Evolutionary conservation across 1,140 invertebrate genomes (phyloP).

Genomic region (Trichoplusia ni): DNA sequence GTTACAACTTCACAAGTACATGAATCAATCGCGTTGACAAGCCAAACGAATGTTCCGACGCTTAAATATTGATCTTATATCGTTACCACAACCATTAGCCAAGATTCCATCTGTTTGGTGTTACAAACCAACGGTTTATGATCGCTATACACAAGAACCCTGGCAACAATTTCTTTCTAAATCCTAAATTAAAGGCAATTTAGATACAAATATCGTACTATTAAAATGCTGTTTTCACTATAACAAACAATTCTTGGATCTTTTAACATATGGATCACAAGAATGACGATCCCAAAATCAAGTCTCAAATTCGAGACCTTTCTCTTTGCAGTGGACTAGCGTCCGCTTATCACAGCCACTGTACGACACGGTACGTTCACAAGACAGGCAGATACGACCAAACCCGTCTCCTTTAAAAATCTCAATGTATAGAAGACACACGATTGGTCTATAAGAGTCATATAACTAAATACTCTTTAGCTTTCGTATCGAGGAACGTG

Average conservation of each 20-base stretch:
- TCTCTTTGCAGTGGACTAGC: constrained; percentile 18
- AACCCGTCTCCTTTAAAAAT: constrained; percentile 4
- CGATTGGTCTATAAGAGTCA: not conserved
- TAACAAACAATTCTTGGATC: constrained; percentile 29
- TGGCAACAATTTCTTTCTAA: too few relatives aligned
- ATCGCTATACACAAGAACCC: not conserved
- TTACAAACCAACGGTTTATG: not conserved
- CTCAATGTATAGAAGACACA: not conserved
- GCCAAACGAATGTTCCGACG: not conserved
- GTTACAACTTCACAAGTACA: not conserved
- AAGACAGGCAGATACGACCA: constrained; percentile 1
- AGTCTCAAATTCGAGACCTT: constrained; percentile 29
- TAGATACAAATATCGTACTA: too few relatives aligned
- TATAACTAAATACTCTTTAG: constrained; percentile 5
- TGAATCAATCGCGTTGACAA: not conserved
- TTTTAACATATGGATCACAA: constrained; percentile 65
- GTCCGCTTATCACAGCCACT: constrained; percentile 60
- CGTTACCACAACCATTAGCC: too few relatives aligned
- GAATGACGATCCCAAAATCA: constrained; percentile 34
- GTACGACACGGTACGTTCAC: constrained; percentile 48
- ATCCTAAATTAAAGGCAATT: too few relatives aligned
- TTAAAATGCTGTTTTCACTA: not conserved
- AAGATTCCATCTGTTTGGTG: not conserved
- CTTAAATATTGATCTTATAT: too few relatives aligned
- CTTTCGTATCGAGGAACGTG: constrained; percentile 19